Base-by-base conservation (phyloP, 2,113 vertebrate species). In the Paradoxurus hermaphroditus region DNA sequence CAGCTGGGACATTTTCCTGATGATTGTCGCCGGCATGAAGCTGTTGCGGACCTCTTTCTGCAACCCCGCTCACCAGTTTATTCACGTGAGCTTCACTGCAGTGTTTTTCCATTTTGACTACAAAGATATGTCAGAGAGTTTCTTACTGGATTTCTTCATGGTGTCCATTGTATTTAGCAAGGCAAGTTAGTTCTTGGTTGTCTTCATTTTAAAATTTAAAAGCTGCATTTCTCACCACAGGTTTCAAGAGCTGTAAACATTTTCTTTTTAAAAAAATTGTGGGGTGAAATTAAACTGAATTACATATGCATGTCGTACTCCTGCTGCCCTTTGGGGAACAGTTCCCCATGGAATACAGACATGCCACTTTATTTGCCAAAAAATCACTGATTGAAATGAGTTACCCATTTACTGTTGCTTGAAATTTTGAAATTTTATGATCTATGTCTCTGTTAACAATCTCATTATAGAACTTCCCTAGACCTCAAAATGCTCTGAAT, bases 101-200 rank as follows among this genome's bases (percentile, higher is more conserved):
- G 94, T 99, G 97, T 99, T 99, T 97, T 99, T 99, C 98, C 98
- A 99, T 91, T 99, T 99, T n/a, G 99, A 99, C 98, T 99, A 98
- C 97, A 99, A 99, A n/a, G 98, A 98, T 13, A 98, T 99, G 96
- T 99, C 99, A 0, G 99, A 99, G 98, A 99, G 99, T 94, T 99
- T 99, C 98, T 98, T 99, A 97, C 98, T 99, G 95, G 99, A 99
- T 99, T 99, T 99, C 99, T 99, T 99, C 98, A 95, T 99, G 98
- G 99, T 99, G 99, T 99, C 99, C 92, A 99, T 99, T 19, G 79
- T 99, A 65, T 99, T 99, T 97, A 99, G 99, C 96, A 99, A 99
- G 99, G 99, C 99, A 98, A 99, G 99, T 98, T 23, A 59, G 83
- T 21, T 83, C 15, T 53, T 86, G 0, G 0, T 92, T 79, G 67